Conservation (phyloP, 2,113 vertebrate species). For the Ranitomeya imitator region DNA sequence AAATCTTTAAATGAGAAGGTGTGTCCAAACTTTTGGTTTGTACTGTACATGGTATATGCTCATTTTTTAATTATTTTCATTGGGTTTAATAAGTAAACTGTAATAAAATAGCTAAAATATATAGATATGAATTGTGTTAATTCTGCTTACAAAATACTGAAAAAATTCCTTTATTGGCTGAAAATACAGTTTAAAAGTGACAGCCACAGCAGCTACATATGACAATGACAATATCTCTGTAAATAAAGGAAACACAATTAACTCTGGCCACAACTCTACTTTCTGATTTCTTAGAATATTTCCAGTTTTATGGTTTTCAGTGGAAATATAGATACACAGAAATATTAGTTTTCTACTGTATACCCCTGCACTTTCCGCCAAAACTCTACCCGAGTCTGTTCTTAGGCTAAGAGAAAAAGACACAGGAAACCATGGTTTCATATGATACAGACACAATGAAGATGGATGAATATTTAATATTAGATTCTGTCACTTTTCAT, state of each 20-base stretch:
- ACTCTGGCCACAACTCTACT: neutral
- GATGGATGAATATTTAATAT: slow-evolving; percentile 40
- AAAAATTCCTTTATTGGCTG: neutral
- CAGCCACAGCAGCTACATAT: neutral
- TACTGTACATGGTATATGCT: too few relatives aligned
- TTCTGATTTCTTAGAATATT: neutral
- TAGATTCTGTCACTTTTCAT: slow-evolving; percentile 46
- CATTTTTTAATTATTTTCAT: too few relatives aligned
- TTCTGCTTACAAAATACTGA: neutral
- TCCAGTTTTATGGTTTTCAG: neutral
- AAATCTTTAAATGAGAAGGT: too few relatives aligned
- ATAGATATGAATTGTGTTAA: neutral
- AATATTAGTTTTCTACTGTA: neutral
- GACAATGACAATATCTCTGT: neutral
- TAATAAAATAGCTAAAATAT: neutral
- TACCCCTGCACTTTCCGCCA: neutral
- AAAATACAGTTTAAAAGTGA: neutral
- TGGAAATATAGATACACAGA: neutral
- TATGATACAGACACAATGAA: slow-evolving; percentile 49
- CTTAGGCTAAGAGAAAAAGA: slow-evolving; percentile 30
- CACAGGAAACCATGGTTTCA: slow-evolving; percentile 20
- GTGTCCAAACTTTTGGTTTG: too few relatives aligned
- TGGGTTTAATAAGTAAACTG: neutral
- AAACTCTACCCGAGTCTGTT: slow-evolving; percentile 27
- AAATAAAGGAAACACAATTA: neutral